phyloP scores from a whole-genome alignment of 2,888 invertebrate species.

The Tanypteryx hageni region DNA sequence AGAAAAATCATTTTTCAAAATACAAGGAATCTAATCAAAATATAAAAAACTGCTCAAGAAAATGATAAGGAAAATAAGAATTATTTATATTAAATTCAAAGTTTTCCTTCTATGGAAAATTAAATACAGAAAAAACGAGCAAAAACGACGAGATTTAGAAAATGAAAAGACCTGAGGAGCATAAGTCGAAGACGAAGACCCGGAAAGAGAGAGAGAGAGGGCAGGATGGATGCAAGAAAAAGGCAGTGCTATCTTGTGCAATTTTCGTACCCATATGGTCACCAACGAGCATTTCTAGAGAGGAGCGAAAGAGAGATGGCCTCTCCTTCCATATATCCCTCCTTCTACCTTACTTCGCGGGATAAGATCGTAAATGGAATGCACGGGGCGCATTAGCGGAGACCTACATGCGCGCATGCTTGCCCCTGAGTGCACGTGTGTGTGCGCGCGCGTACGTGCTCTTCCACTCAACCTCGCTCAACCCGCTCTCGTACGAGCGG shows the following conservation, averaged over 20 bases:
- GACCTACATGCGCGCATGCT: not conserved
- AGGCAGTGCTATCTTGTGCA: not conserved
- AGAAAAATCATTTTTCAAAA: too few species aligned
- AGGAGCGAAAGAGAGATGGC: not conserved
- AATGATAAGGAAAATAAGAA: too few species aligned
- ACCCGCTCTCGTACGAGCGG: not conserved
- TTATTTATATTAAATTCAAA: too few species aligned
- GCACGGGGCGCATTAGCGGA: not conserved
- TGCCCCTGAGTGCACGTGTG: too few species aligned
- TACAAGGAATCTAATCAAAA: too few species aligned
- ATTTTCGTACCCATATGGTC: not conserved
- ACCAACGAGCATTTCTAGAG: not conserved
- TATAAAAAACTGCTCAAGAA: too few species aligned
- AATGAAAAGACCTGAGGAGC: too few species aligned
- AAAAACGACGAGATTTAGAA: too few species aligned
- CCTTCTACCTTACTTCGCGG: not conserved
- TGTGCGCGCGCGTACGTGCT: not conserved
- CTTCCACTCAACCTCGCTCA: not conserved
- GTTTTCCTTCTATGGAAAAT: too few species aligned
- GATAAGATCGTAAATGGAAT: not conserved
- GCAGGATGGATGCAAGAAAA: not conserved
- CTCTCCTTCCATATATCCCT: not conserved
- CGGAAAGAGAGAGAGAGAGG: not conserved
- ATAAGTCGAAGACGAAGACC: too few species aligned
- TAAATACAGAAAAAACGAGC: too few species aligned